Evolutionary conservation across 2,797 vertebrate genomes (phyloP).

Genomic region (Phrynocephalus guinanensis): DNA sequence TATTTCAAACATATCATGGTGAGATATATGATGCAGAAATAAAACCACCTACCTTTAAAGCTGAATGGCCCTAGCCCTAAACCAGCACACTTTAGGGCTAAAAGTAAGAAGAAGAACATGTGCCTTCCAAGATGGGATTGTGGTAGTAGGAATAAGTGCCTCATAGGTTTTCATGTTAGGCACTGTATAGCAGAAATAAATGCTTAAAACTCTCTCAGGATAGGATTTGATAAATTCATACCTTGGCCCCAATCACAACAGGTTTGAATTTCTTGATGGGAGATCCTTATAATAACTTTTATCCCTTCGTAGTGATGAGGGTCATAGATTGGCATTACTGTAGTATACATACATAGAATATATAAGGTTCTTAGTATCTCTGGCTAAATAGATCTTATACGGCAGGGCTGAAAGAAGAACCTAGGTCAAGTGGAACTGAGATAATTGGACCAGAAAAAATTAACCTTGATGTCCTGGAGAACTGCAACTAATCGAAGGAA

Average conservation of each 20-base stretch:
- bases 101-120: neutral
- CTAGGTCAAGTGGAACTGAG: neutral
- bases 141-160: neutral
- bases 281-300: neutral
- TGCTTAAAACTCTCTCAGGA: neutral
- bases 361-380: neutral
- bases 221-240: neutral
- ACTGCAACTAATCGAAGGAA: too few relatives aligned
- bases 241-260: neutral
- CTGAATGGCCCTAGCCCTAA: neutral
- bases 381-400: neutral
- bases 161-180: neutral
- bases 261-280: neutral
- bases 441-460: neutral
- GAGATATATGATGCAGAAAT: neutral
- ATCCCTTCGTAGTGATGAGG: neutral
- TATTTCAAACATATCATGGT: neutral
- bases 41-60: neutral
- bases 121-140: neutral
- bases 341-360: neutral
- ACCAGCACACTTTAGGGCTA: neutral
- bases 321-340: neutral
- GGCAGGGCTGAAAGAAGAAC: neutral
- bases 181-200: neutral
- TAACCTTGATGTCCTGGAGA: neutral